A percentile compares a stretch with the other conserved stretches of the same genome.
These are phyloP conservation scores for Drosophila niveifrons DNA, from an alignment of 2,888 invertebrate species.

Conservation along the genomic window DNA sequence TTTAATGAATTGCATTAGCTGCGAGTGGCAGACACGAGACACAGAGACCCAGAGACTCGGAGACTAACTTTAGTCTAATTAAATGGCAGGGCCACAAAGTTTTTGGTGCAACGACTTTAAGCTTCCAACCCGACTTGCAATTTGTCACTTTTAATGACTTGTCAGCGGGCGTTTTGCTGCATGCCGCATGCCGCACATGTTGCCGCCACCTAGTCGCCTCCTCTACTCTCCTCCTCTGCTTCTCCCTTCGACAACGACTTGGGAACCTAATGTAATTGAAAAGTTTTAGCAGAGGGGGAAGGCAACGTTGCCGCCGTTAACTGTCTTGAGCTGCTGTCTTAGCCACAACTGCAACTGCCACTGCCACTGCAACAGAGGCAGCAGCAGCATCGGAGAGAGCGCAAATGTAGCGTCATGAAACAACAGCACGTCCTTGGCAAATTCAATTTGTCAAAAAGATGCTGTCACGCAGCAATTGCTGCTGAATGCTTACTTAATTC, in stretches of 20 bases:
- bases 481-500: slow-evolving; percentile 80
- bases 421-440: slow-evolving; percentile 75
- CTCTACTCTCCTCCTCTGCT: background rate
- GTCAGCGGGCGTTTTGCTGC: slow-evolving; percentile 68
- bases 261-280: slow-evolving; percentile 77
- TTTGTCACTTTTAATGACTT: slow-evolving; percentile 79
- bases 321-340: slow-evolving; percentile 46
- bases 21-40: slow-evolving; percentile 8
- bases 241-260: slow-evolving; percentile 48
- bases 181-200: slow-evolving; percentile 57
- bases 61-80: slow-evolving; percentile 72
- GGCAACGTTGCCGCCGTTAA: slow-evolving; percentile 7
- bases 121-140: slow-evolving; percentile 64
- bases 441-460: slow-evolving; percentile 81
- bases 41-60: slow-evolving; percentile 2
- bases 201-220: slow-evolving; percentile 8
- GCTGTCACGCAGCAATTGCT: slow-evolving; percentile 76
- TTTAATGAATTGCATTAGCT: slow-evolving; percentile 77
- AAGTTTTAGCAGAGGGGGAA: slow-evolving; percentile 57
- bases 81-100: slow-evolving; percentile 67
- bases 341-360: slow-evolving; percentile 47
- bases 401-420: slow-evolving; percentile 72
- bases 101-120: slow-evolving; percentile 53
- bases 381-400: slow-evolving; percentile 45
- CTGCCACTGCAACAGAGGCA: slow-evolving; percentile 3